These are phyloP conservation scores for Laspeyria flexula DNA, from an alignment of 2,888 invertebrate species.

Conservation along the genomic window DNA sequence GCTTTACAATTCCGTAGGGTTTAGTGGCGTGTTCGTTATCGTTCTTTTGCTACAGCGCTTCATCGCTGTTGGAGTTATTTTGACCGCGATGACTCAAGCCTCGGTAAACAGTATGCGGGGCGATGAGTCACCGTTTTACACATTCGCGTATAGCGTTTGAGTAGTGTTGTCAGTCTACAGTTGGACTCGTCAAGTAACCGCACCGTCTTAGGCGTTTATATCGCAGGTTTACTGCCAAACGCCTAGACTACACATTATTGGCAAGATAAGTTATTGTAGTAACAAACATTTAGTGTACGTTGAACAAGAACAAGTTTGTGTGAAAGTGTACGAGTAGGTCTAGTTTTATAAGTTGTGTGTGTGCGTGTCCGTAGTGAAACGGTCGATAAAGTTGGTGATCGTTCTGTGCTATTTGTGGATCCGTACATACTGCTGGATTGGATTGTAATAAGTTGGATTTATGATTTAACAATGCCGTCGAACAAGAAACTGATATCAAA, in stretches of 20 bases:
- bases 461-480: conserved; percentile 74
- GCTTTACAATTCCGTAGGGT: conserved; percentile 62
- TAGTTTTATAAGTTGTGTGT: conserved; percentile 71
- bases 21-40: conserved; percentile 41
- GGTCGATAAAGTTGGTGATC: conserved; percentile 80
- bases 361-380: conserved; percentile 83
- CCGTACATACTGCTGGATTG: conserved; percentile 64
- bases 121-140: conserved; percentile 87
- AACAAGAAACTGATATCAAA: conserved; percentile 80
- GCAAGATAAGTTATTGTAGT: conserved; percentile 61
- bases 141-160: conserved; percentile 86
- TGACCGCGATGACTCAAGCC: conserved; percentile 83
- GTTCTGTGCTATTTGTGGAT: conserved; percentile 79
- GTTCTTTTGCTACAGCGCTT: conserved; percentile 66
- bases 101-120: conserved; percentile 86
- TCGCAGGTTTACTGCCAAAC: conserved; percentile 79
- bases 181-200: conserved; percentile 81
- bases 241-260: conserved; percentile 66
- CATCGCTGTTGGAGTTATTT: conserved; percentile 65
- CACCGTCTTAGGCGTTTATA: conserved; percentile 78
- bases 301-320: conserved; percentile 71
- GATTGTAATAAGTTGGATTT: conserved; percentile 55
- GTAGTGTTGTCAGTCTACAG: conserved; percentile 85
- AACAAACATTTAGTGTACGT: conserved; percentile 61
- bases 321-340: conserved; percentile 74